These are phyloP conservation scores for Apis florea DNA, from an alignment of 1,140 invertebrate species.

Conservation along the genomic window DNA sequence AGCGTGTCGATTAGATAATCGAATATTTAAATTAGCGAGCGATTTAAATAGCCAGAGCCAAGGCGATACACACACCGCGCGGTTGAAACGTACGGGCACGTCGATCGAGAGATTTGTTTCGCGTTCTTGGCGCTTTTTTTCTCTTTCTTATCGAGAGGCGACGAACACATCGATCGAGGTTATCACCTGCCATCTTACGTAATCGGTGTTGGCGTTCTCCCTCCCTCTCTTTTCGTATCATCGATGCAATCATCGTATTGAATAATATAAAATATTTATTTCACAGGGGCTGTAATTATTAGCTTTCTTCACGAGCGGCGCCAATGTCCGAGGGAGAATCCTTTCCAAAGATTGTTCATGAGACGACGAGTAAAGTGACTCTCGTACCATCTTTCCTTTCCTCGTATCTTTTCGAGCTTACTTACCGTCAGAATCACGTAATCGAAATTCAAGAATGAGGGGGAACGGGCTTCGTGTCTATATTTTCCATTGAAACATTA, in stretches of 20 bases:
- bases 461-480: background rate
- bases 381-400: background rate
- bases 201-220: background rate
- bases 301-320: background rate
- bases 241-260: background rate
- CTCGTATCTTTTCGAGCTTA: too few relatives aligned
- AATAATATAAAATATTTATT: too few relatives aligned
- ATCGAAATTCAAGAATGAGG: constrained; percentile 6
- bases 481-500: background rate
- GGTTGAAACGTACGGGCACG: too few relatives aligned
- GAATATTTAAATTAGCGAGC: background rate
- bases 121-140: background rate
- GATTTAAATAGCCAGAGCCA: background rate
- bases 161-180: background rate
- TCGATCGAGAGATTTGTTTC: too few relatives aligned
- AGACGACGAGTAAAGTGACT: too few relatives aligned
- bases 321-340: too few relatives aligned
- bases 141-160: background rate
- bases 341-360: too few relatives aligned
- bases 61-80: too few relatives aligned
- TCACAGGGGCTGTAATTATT: background rate
- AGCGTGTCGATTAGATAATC: background rate
- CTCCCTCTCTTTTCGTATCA: too few relatives aligned
- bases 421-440: too few relatives aligned
- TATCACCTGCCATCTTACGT: constrained; percentile 17